Conservation (phyloP, 2,113 vertebrate species). For the Chitala chitala region DNA sequence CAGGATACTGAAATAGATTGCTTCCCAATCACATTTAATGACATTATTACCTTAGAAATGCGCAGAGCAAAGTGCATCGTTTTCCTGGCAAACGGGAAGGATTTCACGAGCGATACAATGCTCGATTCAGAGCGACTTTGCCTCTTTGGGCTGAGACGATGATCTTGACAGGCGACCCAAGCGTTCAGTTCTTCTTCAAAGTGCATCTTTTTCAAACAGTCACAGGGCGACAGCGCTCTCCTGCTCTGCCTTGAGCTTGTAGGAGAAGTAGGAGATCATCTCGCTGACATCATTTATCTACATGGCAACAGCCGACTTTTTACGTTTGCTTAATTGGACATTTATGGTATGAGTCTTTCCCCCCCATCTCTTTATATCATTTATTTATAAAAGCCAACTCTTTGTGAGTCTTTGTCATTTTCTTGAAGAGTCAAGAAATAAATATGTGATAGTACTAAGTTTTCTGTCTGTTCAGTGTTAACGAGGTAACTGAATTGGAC, state of each 20-base stretch:
- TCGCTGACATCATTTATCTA: not conserved
- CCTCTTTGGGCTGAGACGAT: constrained; percentile 34
- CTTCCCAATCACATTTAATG: constrained; percentile 72
- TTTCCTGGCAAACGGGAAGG: constrained; percentile 57
- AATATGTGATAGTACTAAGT: not conserved
- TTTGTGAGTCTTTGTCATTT: not conserved
- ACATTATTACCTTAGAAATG: constrained; percentile 79
- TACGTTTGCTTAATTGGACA: not conserved
- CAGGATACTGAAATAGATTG: constrained; percentile 74
- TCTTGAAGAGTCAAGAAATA: not conserved
- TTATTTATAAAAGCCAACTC: not conserved
- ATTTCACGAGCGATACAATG: constrained; percentile 52
- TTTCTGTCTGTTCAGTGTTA: not conserved
- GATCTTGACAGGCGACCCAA: constrained; percentile 46
- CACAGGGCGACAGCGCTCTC: not conserved
- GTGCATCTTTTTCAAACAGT: not conserved
- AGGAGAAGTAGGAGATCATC: not conserved
- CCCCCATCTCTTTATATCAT: not conserved
- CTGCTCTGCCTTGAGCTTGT: not conserved
- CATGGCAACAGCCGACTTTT: not conserved
- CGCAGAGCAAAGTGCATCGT: constrained; percentile 68
- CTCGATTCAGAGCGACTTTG: constrained; percentile 48
- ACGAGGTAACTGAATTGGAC: too few relatives aligned
- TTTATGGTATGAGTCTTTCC: not conserved
- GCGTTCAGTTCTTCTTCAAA: constrained; percentile 17